phyloP scores from a whole-genome alignment of 2,797 vertebrate species.

The Hoplostethus atlanticus region DNA sequence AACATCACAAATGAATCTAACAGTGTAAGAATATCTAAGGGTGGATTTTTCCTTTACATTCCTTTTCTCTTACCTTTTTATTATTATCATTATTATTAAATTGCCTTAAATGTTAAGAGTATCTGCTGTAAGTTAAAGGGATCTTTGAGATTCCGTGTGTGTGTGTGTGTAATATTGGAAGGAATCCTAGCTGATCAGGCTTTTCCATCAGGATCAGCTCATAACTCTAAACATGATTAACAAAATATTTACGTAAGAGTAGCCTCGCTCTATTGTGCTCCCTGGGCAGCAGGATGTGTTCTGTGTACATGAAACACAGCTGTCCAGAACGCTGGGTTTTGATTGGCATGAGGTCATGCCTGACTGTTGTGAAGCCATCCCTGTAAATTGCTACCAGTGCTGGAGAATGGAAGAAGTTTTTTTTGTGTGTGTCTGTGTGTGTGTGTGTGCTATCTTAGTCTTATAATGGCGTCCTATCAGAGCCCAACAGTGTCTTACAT shows the following conservation, averaged over 20 bases:
- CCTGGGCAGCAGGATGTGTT: slow-evolving; percentile 62
- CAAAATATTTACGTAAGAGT: slow-evolving; percentile 76
- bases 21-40: too few relatives aligned
- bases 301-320: slow-evolving; percentile 62
- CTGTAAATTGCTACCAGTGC: slow-evolving; percentile 5
- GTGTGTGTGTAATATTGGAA: slow-evolving; percentile 25
- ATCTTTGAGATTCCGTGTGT: slow-evolving; percentile 10
- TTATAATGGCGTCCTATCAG: too few relatives aligned
- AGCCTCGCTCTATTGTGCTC: slow-evolving; percentile 64
- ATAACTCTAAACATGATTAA: slow-evolving; percentile 69
- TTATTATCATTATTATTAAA: too few relatives aligned
- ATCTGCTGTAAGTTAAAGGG: not conserved
- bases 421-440: not conserved
- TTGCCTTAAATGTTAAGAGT: not conserved
- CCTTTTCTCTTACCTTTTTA: too few relatives aligned
- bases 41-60: too few relatives aligned
- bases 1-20: too few relatives aligned
- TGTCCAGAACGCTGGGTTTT: slow-evolving; percentile 49
- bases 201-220: slow-evolving; percentile 48
- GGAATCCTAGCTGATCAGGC: slow-evolving; percentile 24
- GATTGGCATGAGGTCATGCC: slow-evolving; percentile 60
- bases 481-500: too few relatives aligned
- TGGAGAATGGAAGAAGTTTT: not conserved
- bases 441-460: not conserved
- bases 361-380: slow-evolving; percentile 41